These are phyloP conservation scores for Gandaritis pyraliata DNA, from an alignment of 2,888 invertebrate species.

Conservation along the genomic window DNA sequence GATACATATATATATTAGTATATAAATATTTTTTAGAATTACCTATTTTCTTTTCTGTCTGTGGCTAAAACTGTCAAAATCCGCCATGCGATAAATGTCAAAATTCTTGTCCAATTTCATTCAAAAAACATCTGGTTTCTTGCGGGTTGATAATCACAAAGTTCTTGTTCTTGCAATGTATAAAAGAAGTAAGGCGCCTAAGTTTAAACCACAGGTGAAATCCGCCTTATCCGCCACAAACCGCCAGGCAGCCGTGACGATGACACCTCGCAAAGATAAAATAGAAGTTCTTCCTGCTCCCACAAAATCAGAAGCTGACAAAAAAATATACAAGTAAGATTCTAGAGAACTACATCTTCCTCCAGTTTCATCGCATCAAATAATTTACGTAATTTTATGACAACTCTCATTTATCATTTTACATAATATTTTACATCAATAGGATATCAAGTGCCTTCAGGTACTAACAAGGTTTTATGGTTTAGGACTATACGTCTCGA, in stretches of 20 bases:
- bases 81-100: conserved; percentile 71
- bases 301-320: conserved; percentile 89
- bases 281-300: conserved; percentile 83
- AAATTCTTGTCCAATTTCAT: conserved; percentile 74
- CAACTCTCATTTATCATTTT: not conserved
- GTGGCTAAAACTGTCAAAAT: not conserved
- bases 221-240: conserved; percentile 56
- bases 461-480: not conserved
- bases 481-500: conserved; percentile 70
- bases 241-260: conserved; percentile 52
- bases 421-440: no score
- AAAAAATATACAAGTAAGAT: conserved; percentile 89
- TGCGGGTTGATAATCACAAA: conserved; percentile 58
- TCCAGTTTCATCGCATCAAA: not conserved
- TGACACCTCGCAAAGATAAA: conserved; percentile 67
- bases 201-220: conserved; percentile 74
- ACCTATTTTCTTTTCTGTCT: no score
- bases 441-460: no score
- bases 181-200: conserved; percentile 71
- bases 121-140: conserved; percentile 73
- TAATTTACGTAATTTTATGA: no score
- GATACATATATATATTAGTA: no score
- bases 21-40: no score
- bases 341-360: not conserved
- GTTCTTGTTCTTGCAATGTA: conserved; percentile 60